phyloP scores from a whole-genome alignment of 2,888 invertebrate species.

The Anodontia alba region DNA sequence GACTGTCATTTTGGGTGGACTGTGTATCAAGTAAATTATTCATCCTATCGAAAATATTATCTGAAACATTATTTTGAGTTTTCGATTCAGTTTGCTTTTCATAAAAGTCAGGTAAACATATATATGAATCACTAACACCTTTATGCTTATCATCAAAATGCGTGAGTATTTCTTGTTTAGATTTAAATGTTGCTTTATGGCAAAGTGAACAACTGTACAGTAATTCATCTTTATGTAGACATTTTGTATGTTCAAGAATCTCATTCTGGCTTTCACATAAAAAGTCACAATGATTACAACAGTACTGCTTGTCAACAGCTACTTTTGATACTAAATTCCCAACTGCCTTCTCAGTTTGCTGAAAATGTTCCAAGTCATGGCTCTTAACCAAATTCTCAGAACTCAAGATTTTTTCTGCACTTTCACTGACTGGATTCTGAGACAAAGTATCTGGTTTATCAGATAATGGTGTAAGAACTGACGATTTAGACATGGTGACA shows the following conservation, averaged over 20 bases:
- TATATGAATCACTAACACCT: background rate
- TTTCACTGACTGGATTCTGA: background rate
- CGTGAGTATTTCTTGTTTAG: background rate
- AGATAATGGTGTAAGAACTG: background rate
- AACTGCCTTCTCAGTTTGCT: background rate
- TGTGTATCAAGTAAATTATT: constrained; percentile 54
- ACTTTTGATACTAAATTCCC: background rate
- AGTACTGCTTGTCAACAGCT: constrained; percentile 48
- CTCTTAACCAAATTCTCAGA: background rate
- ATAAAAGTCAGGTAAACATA: constrained; percentile 9
- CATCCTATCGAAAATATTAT: constrained; percentile 70
- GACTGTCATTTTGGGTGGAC: background rate
- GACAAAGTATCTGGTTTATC: background rate
- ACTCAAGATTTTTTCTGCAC: background rate
- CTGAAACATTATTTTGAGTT: background rate
- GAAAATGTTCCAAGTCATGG: constrained; percentile 1
- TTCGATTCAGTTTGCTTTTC: background rate
- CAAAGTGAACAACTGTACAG: constrained; percentile 74
- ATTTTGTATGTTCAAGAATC: constrained; percentile 63
- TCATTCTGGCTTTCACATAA: constrained; percentile 64
- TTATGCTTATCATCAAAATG: background rate
- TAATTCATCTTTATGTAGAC: constrained; percentile 61
- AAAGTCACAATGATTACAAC: constrained; percentile 71
- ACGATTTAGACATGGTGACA: constrained; percentile 1
- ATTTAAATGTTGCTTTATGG: constrained; percentile 49